These are phyloP conservation scores for Amphipoea lucens DNA, from an alignment of 2,888 invertebrate species.

Conservation along the genomic window DNA sequence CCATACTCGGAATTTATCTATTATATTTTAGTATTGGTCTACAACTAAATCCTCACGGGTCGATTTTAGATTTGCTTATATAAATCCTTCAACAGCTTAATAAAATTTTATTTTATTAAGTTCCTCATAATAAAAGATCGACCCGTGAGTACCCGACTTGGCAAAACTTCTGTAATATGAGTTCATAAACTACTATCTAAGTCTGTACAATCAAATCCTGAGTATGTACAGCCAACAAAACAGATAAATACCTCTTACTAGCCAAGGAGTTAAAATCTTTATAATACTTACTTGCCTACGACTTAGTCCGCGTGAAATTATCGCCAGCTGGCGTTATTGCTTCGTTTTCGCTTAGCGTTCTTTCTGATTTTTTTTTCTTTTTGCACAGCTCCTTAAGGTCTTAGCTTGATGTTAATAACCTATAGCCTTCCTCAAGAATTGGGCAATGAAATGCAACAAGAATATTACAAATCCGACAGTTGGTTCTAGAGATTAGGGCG, in stretches of 20 bases:
- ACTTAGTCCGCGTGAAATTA: neutral
- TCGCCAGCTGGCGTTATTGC: neutral
- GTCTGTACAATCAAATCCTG: slow-evolving; percentile 56
- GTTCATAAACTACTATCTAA: slow-evolving; percentile 49
- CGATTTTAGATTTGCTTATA: slow-evolving; percentile 25
- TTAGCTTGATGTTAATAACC: neutral
- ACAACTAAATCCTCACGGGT: slow-evolving; percentile 28
- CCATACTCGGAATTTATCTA: slow-evolving; percentile 25
- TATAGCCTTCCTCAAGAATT: neutral
- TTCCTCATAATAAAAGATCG: slow-evolving; percentile 25
- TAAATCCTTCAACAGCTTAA: slow-evolving; percentile 38
- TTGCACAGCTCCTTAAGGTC: neutral
- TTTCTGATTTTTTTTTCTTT: neutral
- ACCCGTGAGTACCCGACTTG: slow-evolving; percentile 21
- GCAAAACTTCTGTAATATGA: slow-evolving; percentile 39
- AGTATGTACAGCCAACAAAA: slow-evolving; percentile 29
- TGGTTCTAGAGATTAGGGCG: neutral
- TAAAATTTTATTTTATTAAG: slow-evolving; percentile 56
- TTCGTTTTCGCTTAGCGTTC: neutral
- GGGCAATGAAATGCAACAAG: neutral
- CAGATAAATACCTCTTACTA: slow-evolving; percentile 17
- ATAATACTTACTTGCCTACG: neutral
- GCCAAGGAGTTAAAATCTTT: neutral
- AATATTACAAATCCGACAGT: neutral
- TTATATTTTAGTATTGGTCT: slow-evolving; percentile 33